Evolutionary conservation across 2,888 invertebrate species (phyloP), one percentile per base, ranked within the genome.

Genomic region (Ochropleura plecta): DNA sequence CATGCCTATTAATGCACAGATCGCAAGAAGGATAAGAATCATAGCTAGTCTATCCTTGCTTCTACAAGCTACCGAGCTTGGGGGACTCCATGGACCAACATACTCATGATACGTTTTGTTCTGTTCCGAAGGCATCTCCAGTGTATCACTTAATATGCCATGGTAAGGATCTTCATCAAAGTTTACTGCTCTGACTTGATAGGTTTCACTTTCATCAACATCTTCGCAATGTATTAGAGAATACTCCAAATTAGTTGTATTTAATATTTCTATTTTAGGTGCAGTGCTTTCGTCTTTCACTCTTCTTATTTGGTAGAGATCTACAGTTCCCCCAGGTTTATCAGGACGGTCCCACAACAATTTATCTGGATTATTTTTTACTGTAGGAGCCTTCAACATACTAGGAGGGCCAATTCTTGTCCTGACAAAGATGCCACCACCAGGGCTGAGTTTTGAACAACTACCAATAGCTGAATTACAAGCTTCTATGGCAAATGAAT

Each of bases 401-500:
- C 96, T 96, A 48, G 97, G 97, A 78, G 95, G 89, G 62, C 98
- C 98, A 83, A 98, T 97, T 77, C 96, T 94, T 0, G 98, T 98
- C 46, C 95, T 93, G 1, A 97, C 94, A 82, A 93, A 92, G 60
- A 97, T 93, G 1, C 96, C 94, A 83, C 95, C 93, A 67, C 97
- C 97, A 55, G 90, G 90, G 70, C 88, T 90, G 14, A 93, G 91
- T 46, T 95, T 91, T 4, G 98, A 98, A 89, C 98, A 98, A 59
- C 95, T 92, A 0, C 96, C 94, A 0, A 98, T 94, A 40, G 92
- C 94, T 79, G 90, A 90, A 87, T 96, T 98, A 88, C 98, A 98
- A 1, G 98, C 98, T 63, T 96, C 94, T 0, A 98, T 97, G 73
- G 96, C 96, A 42, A 98, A 97, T 67, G 97, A 97, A 91, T 98